Base-by-base conservation (phyloP, 2,113 vertebrate species). In the Glaucidium brasilianum region DNA sequence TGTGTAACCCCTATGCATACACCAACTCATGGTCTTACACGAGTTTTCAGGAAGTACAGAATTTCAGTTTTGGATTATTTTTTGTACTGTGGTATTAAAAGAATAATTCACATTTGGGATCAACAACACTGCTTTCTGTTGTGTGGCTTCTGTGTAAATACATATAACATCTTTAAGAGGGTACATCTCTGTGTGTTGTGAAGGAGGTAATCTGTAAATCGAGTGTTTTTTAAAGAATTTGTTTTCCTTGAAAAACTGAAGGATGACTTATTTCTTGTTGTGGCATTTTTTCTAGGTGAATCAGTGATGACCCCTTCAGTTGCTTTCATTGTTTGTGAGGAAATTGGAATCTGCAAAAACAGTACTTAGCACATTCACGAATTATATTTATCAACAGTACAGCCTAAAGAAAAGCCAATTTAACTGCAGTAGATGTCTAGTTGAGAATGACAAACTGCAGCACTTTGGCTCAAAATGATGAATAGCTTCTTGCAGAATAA, bases 151-250 rank as follows among this genome's bases (percentile, higher is more conserved):
- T 60, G 10, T 75, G 30, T 30, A 82, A 88, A 56, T 62, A 47
- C 9, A 47, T 64, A 2, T 37, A 58, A 52, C 5, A 14, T 35
- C 15, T 88, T 29, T 26, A 35, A 83, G 30, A 73, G 76, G 14
- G 6, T 56, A 34, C 1, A 0, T 27, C 4, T 53, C 69, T n/a
- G 6, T 43, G 22, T 4, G 0, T 72, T 74, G 47, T 30, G 41
- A 73, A 71, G 15, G 14, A 84, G 15, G 26, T 15, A 53, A 72
- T 20, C 7, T 85, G 23, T 47, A 81, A 80, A 55, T 59, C 0
- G 0, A 17, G 6, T 20, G 6, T 4, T 37, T 63, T 92, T 71
- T 0, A 37, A 86, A 77, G 2, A 41, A n/a, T 55, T 92, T 74
- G 0, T 91, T 87, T 91, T 45, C 35, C 58, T 89, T 72, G 27